Percentiles rank a stretch among this genome's conserved stretches.
Conservation (phyloP, 2,888 invertebrate species). For the Heliconius charithonia region DNA sequence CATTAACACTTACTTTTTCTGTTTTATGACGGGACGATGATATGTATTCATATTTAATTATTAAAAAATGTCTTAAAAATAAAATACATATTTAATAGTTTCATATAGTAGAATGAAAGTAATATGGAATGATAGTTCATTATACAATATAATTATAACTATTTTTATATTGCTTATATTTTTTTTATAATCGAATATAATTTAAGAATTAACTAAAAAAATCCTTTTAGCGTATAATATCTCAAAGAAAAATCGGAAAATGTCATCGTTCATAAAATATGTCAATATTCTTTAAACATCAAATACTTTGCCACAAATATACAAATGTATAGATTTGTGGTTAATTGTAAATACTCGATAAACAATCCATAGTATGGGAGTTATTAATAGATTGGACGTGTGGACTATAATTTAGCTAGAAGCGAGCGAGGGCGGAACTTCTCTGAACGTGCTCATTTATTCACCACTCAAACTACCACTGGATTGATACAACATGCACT, state of each 20-base stretch:
- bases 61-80: too few relatives aligned
- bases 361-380: conserved; percentile 34
- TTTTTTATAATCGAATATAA: too few relatives aligned
- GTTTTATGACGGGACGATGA: too few relatives aligned
- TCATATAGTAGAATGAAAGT: too few relatives aligned
- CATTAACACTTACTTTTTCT: not conserved
- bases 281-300: not conserved
- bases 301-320: not conserved
- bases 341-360: conserved; percentile 27
- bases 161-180: too few relatives aligned
- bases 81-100: too few relatives aligned
- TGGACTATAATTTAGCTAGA: conserved; percentile 44
- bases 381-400: conserved; percentile 49
- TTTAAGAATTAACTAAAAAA: too few relatives aligned
- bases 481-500: conserved; percentile 39
- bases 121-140: too few relatives aligned
- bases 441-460: conserved; percentile 50
- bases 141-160: too few relatives aligned
- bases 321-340: not conserved
- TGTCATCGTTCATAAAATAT: too few relatives aligned
- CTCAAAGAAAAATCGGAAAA: not conserved
- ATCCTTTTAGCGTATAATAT: too few relatives aligned
- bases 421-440: conserved; percentile 46
- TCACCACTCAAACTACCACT: conserved; percentile 42
- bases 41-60: too few relatives aligned